Base-by-base conservation (phyloP, 2,888 invertebrate genomes). In the Leptinotarsa juncta region DNA sequence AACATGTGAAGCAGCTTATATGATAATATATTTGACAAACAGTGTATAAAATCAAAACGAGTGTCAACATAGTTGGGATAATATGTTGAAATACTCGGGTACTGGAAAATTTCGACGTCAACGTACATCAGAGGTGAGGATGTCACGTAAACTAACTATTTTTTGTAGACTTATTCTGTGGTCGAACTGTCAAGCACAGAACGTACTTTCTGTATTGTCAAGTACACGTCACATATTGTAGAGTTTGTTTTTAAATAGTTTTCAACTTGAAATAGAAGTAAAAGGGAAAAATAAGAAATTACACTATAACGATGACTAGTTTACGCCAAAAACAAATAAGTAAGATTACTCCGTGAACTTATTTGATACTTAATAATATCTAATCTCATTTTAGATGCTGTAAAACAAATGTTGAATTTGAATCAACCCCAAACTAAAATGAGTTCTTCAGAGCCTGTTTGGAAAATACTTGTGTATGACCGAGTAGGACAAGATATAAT, bases 381-480 rank as follows among this genome's bases (percentile, higher is more conserved):
- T 67, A 48, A 70, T 74, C 62, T 81, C 26, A 23, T 90, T 91
- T 76, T 89, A 97, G 96, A 92, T 91, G 96, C 97, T 80, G 90
- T 98, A 79, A 96, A 95, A 90, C 96, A 97, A 89, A 98, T 98
- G 97, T 90, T 98, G 75, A 98, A 98, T 89, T 90, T 98, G 74
- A 97, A 98, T 88, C 92, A 94, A 82, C 92, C 94, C 51, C 90
- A 94, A 77, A 92, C 93, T 3, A 96, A 95, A 87, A 90, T 92
- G 75, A 90, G 93, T 66, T 92, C 94, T 14, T 91, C 93, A 53
- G 96, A 98, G 89, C 97, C 98, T 32, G 94, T 95, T 16, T 98
- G 98, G 98, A 98, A 98, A 90, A 94, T 99, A 74, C 90, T 99
- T 77, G 93, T 99, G 77, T 99, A 98, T 86, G 99, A 99, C 87